Evolutionary conservation across 2,113 vertebrate genomes (phyloP).

Genomic region (Chlorocebus sabaeus): DNA sequence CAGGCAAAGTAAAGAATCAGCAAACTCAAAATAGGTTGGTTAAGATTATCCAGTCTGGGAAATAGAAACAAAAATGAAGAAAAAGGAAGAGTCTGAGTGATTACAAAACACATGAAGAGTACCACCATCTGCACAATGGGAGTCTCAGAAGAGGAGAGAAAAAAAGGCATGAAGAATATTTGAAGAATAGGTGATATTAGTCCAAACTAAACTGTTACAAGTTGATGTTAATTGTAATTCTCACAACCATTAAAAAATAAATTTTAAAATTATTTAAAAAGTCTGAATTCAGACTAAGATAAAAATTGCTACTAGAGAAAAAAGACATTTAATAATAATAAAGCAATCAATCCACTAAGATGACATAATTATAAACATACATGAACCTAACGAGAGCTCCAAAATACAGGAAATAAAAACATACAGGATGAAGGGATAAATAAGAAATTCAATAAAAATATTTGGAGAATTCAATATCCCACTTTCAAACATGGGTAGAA

Average conservation of each 20-base stretch:
- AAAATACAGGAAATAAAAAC: background rate
- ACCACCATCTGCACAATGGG: background rate
- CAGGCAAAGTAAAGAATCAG: background rate
- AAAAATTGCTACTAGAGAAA: background rate
- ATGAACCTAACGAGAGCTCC: background rate
- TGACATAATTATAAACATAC: background rate
- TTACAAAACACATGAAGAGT: background rate
- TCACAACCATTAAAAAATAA: background rate
- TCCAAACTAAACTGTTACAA: background rate
- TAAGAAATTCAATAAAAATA: background rate
- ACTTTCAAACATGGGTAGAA: background rate
- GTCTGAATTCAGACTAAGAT: background rate
- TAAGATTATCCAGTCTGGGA: background rate
- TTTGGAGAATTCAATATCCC: background rate
- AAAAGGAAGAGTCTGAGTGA: background rate
- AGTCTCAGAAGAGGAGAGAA: background rate
- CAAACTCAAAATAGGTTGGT: background rate
- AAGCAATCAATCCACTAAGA: background rate
- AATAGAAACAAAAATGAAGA: background rate
- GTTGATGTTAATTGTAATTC: background rate
- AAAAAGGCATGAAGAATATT: background rate
- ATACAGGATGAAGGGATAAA: background rate
- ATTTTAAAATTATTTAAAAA: background rate
- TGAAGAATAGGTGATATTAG: background rate
- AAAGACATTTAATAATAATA: background rate